Conservation (phyloP, 1,140 invertebrate species). For the Andrena cerasifolii region DNA sequence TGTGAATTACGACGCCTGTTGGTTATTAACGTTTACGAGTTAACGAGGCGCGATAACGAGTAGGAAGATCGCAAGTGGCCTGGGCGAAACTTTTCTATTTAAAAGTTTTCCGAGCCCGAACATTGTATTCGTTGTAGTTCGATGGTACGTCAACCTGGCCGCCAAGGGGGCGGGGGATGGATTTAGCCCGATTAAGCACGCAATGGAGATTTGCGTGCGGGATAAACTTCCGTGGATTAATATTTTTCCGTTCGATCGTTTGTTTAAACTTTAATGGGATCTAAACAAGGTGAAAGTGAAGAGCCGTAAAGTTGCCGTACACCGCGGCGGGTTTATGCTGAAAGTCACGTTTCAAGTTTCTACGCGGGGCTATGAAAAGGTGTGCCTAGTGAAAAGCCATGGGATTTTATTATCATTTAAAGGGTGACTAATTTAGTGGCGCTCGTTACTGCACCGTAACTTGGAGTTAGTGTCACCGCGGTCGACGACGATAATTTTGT, state of each 20-base stretch:
- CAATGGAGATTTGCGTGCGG: constrained; percentile 49
- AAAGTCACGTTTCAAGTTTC: no score
- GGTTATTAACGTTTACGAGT: constrained; percentile 60
- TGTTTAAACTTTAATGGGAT: constrained; percentile 32
- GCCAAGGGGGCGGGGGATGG: background rate
- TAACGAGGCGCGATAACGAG: constrained; percentile 57
- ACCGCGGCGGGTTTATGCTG: no score
- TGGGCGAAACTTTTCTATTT: constrained; percentile 62
- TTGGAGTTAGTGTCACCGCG: no score
- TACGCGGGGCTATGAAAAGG: no score
- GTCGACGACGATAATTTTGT: no score
- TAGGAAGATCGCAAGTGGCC: constrained; percentile 35
- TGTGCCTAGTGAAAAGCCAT: no score
- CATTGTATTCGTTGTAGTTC: constrained; percentile 31
- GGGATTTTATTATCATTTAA: no score
- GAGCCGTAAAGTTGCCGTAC: constrained; percentile 31
- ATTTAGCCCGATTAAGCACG: constrained; percentile 45
- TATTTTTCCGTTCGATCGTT: constrained; percentile 50
- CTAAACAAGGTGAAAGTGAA: background rate
- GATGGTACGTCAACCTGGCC: constrained; percentile 29
- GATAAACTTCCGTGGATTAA: constrained; percentile 49
- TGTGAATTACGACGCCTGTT: constrained; percentile 59
- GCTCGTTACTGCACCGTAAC: no score
- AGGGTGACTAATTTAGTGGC: no score
- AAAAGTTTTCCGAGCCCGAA: constrained; percentile 53